phyloP scores from a whole-genome alignment of 1,140 invertebrate species.

The Colletes gigas region DNA sequence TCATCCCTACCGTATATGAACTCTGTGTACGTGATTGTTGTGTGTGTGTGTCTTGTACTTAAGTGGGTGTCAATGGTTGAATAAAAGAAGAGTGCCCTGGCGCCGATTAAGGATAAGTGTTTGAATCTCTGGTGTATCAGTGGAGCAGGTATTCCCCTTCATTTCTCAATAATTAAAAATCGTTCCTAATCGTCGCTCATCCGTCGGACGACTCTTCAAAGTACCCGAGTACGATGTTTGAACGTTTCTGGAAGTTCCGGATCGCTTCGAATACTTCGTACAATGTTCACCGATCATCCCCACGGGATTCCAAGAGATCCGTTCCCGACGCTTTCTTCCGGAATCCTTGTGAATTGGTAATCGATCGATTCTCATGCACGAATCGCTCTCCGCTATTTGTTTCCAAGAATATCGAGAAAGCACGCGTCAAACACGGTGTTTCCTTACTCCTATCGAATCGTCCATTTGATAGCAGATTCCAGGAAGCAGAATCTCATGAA shows the following conservation, averaged over 20 bases:
- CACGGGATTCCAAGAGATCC: neutral
- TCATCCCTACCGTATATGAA: no score
- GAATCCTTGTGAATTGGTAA: slow-evolving; percentile 1
- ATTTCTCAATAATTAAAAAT: no score
- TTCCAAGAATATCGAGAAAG: slow-evolving; percentile 12
- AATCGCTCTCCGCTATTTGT: neutral
- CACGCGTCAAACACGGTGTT: neutral
- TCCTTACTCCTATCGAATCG: no score
- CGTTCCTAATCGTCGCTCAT: no score
- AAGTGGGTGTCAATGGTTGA: no score
- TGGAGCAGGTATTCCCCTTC: no score
- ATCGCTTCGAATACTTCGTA: neutral
- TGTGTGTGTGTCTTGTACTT: no score
- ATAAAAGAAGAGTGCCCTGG: no score
- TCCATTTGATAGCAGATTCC: neutral
- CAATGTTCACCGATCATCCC: no score
- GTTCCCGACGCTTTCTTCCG: neutral
- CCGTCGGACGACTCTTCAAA: neutral
- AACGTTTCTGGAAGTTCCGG: neutral
- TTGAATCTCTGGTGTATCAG: no score
- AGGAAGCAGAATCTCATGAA: neutral
- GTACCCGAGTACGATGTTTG: neutral
- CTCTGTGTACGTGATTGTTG: no score
- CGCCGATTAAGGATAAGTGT: no score
- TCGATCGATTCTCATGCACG: slow-evolving; percentile 12